Evolutionary conservation across 2,113 vertebrate species (phyloP).

Genomic region (Anguilla rostrata): DNA sequence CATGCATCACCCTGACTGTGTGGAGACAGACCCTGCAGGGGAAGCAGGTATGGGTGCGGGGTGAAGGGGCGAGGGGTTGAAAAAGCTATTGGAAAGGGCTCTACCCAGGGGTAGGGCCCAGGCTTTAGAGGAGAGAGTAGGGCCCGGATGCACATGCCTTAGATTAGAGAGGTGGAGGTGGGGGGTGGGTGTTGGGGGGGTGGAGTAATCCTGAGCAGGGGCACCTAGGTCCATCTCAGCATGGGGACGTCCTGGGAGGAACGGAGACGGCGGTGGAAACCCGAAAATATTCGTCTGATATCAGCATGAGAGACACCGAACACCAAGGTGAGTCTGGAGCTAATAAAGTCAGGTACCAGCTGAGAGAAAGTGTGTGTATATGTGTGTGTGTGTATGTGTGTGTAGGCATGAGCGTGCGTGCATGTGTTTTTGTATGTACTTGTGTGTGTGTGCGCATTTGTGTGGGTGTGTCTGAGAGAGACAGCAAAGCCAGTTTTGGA

Average conservation of each 20-base stretch:
- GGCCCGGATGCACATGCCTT: conserved; percentile 64
- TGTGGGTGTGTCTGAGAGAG: neutral
- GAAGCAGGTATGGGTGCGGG: conserved; percentile 50
- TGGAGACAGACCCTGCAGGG: neutral
- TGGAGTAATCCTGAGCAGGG: conserved; percentile 69
- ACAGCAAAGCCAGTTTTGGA: neutral
- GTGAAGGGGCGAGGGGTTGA: conserved; percentile 43
- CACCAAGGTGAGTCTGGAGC: neutral
- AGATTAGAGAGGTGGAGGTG: conserved; percentile 68
- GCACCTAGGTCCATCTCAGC: conserved; percentile 49
- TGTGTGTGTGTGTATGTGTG: conserved; percentile 3
- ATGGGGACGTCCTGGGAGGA: conserved; percentile 47
- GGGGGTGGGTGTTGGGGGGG: conserved; percentile 40
- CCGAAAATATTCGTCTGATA: conserved; percentile 49
- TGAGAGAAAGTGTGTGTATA: neutral
- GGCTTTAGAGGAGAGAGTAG: conserved; percentile 35
- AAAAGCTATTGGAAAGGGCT: conserved; percentile 50
- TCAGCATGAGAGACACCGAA: conserved; percentile 39
- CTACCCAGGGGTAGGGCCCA: conserved; percentile 56
- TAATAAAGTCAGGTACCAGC: conserved; percentile 25
- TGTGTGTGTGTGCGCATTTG: neutral
- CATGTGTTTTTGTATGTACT: neutral
- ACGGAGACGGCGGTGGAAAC: conserved; percentile 38
- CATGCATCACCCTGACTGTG: conserved; percentile 48
- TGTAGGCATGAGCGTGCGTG: neutral